Evolutionary conservation across 2,113 vertebrate genomes (phyloP), one percentile per base, ranked within the genome.

Genomic region (Trematomus loennbergii): DNA sequence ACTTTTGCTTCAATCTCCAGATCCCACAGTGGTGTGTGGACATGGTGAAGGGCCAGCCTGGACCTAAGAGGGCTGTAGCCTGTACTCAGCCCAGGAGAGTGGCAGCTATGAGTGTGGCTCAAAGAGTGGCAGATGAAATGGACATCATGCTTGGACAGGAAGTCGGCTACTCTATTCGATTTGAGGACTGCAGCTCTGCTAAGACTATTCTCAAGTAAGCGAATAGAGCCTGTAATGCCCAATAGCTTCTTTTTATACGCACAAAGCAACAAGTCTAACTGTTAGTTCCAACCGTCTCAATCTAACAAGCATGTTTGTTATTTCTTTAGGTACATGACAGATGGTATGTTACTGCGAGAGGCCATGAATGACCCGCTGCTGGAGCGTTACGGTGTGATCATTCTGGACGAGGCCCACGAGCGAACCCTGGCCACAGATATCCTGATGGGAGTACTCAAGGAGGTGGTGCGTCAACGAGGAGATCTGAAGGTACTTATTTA

Each of bases 361-460:
- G 98, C 98, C 1, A 99, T 99, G 98, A 99, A 99, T n/a, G 98
- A 99, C 89, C 98, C 98, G 3, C 93, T 99, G 72, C 92, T 99
- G 88, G 98, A 99, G 78, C 95, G 98, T 58, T 99, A 99, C 0
- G 97, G 98, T 59, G 98, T 99, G 36, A 98, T 99, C 87, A 99
- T 99, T 92, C 96, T 99, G 92, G 98, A 99, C 40, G 98, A 99
- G 87, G 98, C 98, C 79, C 98, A 99, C 74, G 98, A 99, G 93
- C 95, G 98, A 87, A 99, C 98, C 45, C 94, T 99, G 86, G 98
- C 98, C 82, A 99, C 98, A 11, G 98, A 99, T 92, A 99, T 99
- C 91, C 94, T 99, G 87, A 99, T 99, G 98, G 98, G 98, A 40
- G 98, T 99, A 83, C 89, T 99, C 50, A 99, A 99, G 89, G 98